These are phyloP conservation scores for Biston stratarius DNA, from an alignment of 2,888 invertebrate species.

Conservation along the genomic window DNA sequence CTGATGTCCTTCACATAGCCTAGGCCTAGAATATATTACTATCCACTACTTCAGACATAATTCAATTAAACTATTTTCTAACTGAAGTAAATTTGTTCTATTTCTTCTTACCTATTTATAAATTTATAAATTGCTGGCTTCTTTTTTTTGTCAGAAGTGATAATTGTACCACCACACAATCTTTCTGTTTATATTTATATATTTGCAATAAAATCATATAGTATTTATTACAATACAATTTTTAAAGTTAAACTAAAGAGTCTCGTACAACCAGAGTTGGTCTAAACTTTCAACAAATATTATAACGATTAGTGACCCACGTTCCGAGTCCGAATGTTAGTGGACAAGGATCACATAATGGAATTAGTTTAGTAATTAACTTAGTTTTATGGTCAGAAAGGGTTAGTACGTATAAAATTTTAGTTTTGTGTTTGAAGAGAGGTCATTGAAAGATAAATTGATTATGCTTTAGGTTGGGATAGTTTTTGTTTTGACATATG, in stretches of 20 bases:
- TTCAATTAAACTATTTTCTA: too few relatives aligned
- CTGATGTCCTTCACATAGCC: not conserved
- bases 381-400: slow-evolving; percentile 70
- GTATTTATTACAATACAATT: not conserved
- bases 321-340: slow-evolving; percentile 52
- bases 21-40: not conserved
- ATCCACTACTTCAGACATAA: too few relatives aligned
- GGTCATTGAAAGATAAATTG: slow-evolving; percentile 30
- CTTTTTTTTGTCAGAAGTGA: too few relatives aligned
- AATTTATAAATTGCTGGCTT: too few relatives aligned
- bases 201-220: not conserved
- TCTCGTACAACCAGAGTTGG: slow-evolving; percentile 16
- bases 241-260: slow-evolving; percentile 13
- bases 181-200: not conserved
- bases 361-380: slow-evolving; percentile 75
- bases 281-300: slow-evolving; percentile 44
- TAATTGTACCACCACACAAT: too few relatives aligned
- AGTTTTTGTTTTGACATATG: slow-evolving; percentile 14
- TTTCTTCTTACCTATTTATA: too few relatives aligned
- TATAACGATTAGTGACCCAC: slow-evolving; percentile 54
- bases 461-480: slow-evolving; percentile 12
- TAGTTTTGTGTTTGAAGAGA: slow-evolving; percentile 56
- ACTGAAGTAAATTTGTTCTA: too few relatives aligned
- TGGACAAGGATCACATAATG: slow-evolving; percentile 62
- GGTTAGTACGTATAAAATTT: slow-evolving; percentile 67